Conservation (phyloP, 2,113 vertebrate genomes). For the Labeo catla region DNA sequence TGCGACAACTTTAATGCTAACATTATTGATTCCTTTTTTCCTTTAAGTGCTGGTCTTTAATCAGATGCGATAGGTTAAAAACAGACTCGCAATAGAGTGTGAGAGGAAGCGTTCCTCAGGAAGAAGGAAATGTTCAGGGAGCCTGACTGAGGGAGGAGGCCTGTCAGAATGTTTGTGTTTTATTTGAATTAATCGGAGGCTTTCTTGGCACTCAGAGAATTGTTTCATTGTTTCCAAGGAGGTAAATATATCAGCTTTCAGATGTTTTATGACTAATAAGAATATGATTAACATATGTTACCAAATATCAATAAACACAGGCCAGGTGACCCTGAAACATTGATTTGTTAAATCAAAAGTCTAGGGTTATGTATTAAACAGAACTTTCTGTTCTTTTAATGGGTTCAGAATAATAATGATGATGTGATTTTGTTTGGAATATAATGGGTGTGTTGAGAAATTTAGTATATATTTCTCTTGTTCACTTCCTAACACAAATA, state of each 20-base stretch:
- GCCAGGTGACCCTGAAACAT: slow-evolving; percentile 5
- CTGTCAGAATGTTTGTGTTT: slow-evolving; percentile 30
- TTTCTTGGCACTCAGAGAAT: neutral
- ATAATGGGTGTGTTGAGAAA: neutral
- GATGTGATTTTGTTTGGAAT: neutral
- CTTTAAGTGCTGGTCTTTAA: slow-evolving; percentile 24
- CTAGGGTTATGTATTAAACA: neutral
- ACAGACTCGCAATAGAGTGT: neutral
- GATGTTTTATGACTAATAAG: neutral
- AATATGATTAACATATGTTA: neutral
- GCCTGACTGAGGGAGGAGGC: neutral
- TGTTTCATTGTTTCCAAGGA: slow-evolving; percentile 5
- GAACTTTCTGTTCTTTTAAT: too few species aligned
- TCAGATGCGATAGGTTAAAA: slow-evolving; percentile 23
- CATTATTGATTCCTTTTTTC: neutral
- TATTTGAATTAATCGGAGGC: slow-evolving; percentile 2
- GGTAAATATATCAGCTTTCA: slow-evolving; percentile 3
- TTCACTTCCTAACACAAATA: neutral
- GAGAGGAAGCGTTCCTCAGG: neutral
- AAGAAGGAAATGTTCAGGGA: neutral
- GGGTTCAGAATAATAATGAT: neutral
- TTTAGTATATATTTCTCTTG: neutral
- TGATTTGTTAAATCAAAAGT: neutral
- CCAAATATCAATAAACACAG: neutral
- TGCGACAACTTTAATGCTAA: neutral